A percentile compares a stretch with the other conserved stretches of the same genome.
These are phyloP conservation scores for Phengaris arion DNA, from an alignment of 2,888 invertebrate species.

Conservation along the genomic window DNA sequence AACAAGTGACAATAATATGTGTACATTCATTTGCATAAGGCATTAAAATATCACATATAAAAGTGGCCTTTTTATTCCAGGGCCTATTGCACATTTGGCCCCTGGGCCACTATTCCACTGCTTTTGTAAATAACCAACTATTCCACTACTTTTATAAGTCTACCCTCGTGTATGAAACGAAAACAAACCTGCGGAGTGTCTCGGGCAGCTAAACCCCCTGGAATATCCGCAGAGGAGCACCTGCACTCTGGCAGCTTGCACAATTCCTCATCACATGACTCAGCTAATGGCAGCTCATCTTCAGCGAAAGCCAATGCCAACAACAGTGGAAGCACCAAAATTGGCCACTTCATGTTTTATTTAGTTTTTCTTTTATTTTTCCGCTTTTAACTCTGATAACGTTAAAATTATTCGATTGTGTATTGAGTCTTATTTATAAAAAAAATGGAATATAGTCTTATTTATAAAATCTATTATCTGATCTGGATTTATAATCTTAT, in stretches of 20 bases:
- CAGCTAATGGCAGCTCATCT: conserved; percentile 47
- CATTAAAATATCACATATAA: no score
- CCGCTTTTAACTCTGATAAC: not conserved
- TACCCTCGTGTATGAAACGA: not conserved
- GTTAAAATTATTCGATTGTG: not conserved
- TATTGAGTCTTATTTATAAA: conserved; percentile 21
- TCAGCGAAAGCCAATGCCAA: conserved; percentile 22
- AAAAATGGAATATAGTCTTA: not conserved
- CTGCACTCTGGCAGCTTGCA: conserved; percentile 77
- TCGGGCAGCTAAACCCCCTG: conserved; percentile 60
- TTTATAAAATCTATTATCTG: conserved; percentile 21
- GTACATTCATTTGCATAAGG: no score
- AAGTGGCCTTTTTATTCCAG: no score
- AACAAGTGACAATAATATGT: no score
- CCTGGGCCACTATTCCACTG: no score
- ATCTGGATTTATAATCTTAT: conserved; percentile 13
- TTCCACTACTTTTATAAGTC: not conserved
- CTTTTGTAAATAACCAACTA: not conserved
- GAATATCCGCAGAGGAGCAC: conserved; percentile 71
- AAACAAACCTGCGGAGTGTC: conserved; percentile 75
- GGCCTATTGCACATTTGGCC: no score
- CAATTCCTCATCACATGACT: conserved; percentile 52
- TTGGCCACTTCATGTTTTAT: conserved; percentile 23
- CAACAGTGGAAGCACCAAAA: conserved; percentile 28
- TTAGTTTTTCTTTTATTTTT: not conserved